Percentiles rank a stretch among this genome's conserved stretches.
Evolutionary conservation across 1,140 invertebrate genomes (phyloP).

Genomic region (Monochamus saltuarius): DNA sequence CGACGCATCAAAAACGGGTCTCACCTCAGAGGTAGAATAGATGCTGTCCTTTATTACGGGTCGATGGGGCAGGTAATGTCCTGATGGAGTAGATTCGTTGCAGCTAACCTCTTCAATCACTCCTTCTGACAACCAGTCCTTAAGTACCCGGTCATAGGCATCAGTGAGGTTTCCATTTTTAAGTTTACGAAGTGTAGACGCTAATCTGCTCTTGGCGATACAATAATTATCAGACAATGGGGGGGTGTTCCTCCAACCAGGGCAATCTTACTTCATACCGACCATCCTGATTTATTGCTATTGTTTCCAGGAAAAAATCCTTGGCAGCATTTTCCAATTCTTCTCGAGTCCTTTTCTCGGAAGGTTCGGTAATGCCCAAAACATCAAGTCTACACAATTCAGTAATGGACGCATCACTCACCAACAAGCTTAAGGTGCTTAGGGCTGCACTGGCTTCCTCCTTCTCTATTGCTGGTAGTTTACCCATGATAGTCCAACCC

Average conservation of each 20-base stretch:
- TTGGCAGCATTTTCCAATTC: not conserved
- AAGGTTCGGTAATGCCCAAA: constrained; percentile 22
- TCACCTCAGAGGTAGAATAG: constrained; percentile 20
- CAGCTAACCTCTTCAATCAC: constrained; percentile 27
- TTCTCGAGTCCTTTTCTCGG: constrained; percentile 7
- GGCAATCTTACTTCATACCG: constrained; percentile 20
- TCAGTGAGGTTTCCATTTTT: constrained; percentile 6
- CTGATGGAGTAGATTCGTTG: not conserved
- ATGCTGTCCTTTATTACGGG: constrained; percentile 25
- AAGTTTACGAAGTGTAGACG: constrained; percentile 13
- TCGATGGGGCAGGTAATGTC: constrained; percentile 34
- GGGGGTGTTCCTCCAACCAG: constrained; percentile 12
- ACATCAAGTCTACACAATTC: constrained; percentile 42
- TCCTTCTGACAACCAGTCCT: constrained; percentile 28
- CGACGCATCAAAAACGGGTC: constrained; percentile 36
- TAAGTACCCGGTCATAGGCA: constrained; percentile 24
- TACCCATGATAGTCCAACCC: constrained; percentile 44
- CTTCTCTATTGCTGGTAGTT: constrained; percentile 7
- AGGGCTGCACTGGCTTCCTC: not conserved
- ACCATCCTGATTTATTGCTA: constrained; percentile 12
- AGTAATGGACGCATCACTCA: constrained; percentile 25
- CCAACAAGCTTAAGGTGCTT: constrained; percentile 1
- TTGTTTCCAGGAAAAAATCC: constrained; percentile 12
- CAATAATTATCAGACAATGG: constrained; percentile 10
- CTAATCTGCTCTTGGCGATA: constrained; percentile 21